Evolutionary conservation across 2,888 invertebrate genomes (phyloP).

Genomic region (Malthinus seriepunctatus): DNA sequence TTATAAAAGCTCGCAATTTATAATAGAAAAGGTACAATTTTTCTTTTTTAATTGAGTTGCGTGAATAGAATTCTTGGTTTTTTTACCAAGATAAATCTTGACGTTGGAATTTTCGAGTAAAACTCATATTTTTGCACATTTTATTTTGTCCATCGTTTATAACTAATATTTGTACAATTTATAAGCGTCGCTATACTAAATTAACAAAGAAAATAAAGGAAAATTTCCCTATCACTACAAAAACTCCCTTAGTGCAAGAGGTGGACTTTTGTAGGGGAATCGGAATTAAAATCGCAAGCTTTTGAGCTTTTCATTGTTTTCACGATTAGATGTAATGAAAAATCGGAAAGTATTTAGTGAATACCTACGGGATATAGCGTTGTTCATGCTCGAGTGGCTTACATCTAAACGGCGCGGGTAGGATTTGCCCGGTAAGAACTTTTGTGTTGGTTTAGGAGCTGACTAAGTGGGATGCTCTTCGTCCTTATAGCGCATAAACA

Average conservation of each 20-base stretch:
- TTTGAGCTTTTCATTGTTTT: constrained; percentile 28
- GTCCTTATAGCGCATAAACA: constrained; percentile 25
- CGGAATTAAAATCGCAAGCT: constrained; percentile 28
- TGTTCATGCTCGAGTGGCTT: constrained; percentile 29
- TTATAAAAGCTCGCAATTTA: too few relatives aligned
- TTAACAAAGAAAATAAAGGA: constrained; percentile 15
- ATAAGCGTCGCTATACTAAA: not conserved
- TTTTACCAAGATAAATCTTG: too few relatives aligned
- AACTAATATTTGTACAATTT: not conserved
- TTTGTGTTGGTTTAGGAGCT: constrained; percentile 30
- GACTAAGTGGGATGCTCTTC: constrained; percentile 23
- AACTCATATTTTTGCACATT: too few relatives aligned
- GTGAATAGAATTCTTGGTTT: too few relatives aligned
- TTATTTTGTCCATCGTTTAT: not conserved
- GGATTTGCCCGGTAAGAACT: constrained; percentile 30
- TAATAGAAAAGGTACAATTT: too few relatives aligned
- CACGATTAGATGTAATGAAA: constrained; percentile 32
- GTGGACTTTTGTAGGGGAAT: constrained; percentile 18
- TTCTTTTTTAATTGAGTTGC: too few relatives aligned
- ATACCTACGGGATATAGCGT: constrained; percentile 28
- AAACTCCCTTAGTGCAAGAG: constrained; percentile 6
- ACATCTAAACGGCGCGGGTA: constrained; percentile 27
- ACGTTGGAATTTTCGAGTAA: too few relatives aligned
- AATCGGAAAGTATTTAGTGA: constrained; percentile 31
- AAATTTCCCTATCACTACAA: constrained; percentile 20